Evolutionary conservation across 2,113 vertebrate species (phyloP).

Genomic region (Laterallus jamaicensis): DNA sequence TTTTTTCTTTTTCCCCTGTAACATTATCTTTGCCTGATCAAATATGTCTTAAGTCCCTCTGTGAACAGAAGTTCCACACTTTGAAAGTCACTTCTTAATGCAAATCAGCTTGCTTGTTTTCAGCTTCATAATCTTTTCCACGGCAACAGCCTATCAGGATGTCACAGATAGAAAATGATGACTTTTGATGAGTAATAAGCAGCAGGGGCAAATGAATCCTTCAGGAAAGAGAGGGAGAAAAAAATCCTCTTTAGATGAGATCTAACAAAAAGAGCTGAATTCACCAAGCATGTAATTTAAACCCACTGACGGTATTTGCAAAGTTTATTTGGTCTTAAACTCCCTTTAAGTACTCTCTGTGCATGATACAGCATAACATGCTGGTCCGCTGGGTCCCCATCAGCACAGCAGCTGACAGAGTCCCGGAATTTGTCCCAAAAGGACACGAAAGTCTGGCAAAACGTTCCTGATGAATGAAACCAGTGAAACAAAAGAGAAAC

Average conservation of each 20-base stretch:
- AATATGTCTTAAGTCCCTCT: background rate
- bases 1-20: background rate
- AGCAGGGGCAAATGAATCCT: constrained; percentile 48
- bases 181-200: constrained; percentile 38
- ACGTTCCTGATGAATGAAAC: background rate
- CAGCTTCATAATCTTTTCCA: background rate
- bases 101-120: constrained; percentile 4
- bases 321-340: constrained; percentile 44
- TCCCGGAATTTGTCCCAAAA: constrained; percentile 24
- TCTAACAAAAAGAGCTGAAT: background rate
- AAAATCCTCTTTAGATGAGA: constrained; percentile 25
- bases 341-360: background rate
- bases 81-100: constrained; percentile 34
- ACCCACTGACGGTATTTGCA: background rate
- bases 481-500: background rate
- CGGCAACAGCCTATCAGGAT: background rate
- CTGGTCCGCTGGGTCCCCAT: background rate
- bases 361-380: background rate
- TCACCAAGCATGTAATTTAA: constrained; percentile 26
- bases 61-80: constrained; percentile 9
- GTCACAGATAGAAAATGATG: constrained; percentile 27
- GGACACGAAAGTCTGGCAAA: background rate
- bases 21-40: constrained; percentile 26
- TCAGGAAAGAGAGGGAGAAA: background rate
- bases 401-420: background rate